Base-by-base conservation (phyloP, 1,140 invertebrate genomes). In the Atopsyche davidsoni region DNA sequence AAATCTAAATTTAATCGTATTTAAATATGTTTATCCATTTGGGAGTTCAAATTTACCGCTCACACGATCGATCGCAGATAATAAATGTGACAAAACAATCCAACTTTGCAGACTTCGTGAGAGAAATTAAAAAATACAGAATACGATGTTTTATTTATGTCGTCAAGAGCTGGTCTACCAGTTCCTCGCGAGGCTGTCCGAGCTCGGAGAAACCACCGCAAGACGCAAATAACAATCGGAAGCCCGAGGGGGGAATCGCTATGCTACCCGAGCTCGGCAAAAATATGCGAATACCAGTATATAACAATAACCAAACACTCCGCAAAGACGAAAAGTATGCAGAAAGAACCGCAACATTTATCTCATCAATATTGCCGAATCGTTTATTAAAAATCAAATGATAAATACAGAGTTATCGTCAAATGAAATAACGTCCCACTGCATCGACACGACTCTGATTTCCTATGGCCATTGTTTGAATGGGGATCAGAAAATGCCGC, bases 371-470 rank as follows among this genome's bases (percentile, higher is more conserved):
- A 34, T 51, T 51, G 48, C 21, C 34, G 38, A 38, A 44, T 51
- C 9, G 48, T 35, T 44, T 18, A 51, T 51, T 51, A 41, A 51
- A 51, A 51, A 51, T 51, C 48, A 51, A 39, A 11, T 1, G 11
- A 41, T 51, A 51, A 44, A 51, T 51, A 44, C 48, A 45, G 48
- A 51, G 48, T 39, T 51, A 51, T 51, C 10, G 4, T 4, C 10
- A 38, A 38, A 36, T 35, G 17, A 36, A 38, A 38, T 25, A 43
- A 44, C 32, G 24, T 38, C 32, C 28, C 34, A 36, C 38, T 31
- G 40, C 18, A 45, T 51, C 34, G 34, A 45, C 9, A 44, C 16
- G 13, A 22, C 24, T 34, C 24, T 36, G 13, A 24, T 35, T 36
- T 38, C 32, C 21, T 36, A 48, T 43, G 40, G 44, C 44, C 44